These are phyloP conservation scores for Silurus glanis DNA, from an alignment of 2,113 vertebrate species.

Conservation along the genomic window DNA sequence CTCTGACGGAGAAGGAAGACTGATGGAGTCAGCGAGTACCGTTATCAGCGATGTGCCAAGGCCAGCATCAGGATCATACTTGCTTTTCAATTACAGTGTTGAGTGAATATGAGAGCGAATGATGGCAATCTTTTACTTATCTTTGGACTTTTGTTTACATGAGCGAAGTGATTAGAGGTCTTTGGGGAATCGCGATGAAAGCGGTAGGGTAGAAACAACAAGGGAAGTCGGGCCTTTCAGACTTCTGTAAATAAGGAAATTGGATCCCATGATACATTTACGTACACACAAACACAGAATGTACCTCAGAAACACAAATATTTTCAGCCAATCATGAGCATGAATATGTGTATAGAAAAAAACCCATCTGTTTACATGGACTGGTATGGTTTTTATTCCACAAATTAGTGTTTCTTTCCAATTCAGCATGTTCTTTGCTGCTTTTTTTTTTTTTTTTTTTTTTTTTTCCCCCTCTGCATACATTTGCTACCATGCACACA, in stretches of 20 bases:
- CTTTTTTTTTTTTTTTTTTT: background rate
- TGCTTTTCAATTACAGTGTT: background rate
- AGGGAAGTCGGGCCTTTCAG: background rate
- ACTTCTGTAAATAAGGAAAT: background rate
- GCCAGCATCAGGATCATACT: background rate
- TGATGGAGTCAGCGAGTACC: background rate
- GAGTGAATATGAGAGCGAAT: background rate
- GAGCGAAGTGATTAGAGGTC: background rate
- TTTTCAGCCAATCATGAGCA: background rate
- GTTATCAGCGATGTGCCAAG: background rate
- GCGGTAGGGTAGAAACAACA: background rate
- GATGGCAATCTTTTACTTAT: background rate
- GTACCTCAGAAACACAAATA: background rate
- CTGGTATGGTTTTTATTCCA: background rate
- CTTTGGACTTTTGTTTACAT: slow-evolving; percentile 19
- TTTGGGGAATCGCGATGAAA: background rate
- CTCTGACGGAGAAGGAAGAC: background rate
- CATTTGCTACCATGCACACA: background rate
- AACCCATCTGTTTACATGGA: background rate
- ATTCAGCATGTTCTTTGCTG: background rate
- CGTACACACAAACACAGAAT: background rate
- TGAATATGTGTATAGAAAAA: too few relatives aligned
- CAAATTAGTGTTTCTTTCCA: background rate
- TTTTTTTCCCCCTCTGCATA: background rate
- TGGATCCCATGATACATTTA: background rate